Evolutionary conservation across 2,888 invertebrate species (phyloP), one percentile per base, ranked within the genome.

Genomic region (Shargacucullia verbasci): DNA sequence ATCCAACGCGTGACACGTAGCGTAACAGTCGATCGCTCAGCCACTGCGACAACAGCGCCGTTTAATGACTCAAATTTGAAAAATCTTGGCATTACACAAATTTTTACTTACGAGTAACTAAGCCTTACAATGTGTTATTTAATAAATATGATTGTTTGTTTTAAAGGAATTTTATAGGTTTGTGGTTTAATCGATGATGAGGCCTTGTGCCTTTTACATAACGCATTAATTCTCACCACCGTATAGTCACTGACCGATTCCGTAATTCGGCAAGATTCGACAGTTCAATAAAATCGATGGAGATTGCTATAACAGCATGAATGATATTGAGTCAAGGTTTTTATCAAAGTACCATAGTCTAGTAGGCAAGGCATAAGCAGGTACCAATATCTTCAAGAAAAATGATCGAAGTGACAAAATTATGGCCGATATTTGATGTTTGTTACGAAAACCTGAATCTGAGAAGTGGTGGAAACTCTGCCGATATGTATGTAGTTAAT

Each of bases 251-350:
- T 55, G 50, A 62, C 56, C 47, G 64, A 75, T 77, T 76, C 67
- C 64, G 69, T 70, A 77, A 73, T 70, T 64, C 65, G 49, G 56
- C 59, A 57, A 76, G 62, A 62, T 62, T 61, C 52, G 45, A 69
- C 60, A 59, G 62, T 56, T 67, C 66, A 61, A 45, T 67, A 64
- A 53, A 62, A 43, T 45, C 47, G 47, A n/a, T 46, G 46, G 70
- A 63, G 58, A 65, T 65, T 72, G 61, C 56, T 55, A 20, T 20
- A 58, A 56, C 60, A 59, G 59, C 54, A 59, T 66, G 62, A 68
- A 72, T 69, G 62, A 72, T 63, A 67, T 64, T 55, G 55, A 64
- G 44, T 61, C 73, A 77, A 68, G 69, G 73, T 62, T 62, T 49
- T 54, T 48, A 59, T 41, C 55, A 59, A 35, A 10, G 31, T 47